A percentile compares a stretch with the other conserved stretches of the same genome.
Evolutionary conservation across 2,888 invertebrate genomes (phyloP).

Genomic region (Parnassius mnemosyne): DNA sequence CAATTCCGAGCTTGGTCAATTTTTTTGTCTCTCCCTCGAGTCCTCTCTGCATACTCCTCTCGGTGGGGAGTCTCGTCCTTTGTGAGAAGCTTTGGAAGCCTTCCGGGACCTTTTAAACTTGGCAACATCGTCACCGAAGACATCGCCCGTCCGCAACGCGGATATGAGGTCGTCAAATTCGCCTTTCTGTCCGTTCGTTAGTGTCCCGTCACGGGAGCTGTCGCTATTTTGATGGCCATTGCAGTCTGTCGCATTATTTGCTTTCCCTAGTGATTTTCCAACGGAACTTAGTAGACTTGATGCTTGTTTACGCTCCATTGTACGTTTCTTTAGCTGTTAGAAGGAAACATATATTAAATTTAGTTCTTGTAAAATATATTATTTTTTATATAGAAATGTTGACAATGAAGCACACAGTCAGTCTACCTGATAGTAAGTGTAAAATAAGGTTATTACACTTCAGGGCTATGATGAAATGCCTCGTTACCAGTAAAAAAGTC

Average conservation of each 20-base stretch:
- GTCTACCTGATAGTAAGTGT: too few relatives aligned
- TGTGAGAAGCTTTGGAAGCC: conserved; percentile 61
- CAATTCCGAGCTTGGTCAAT: conserved; percentile 43
- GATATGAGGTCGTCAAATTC: conserved; percentile 98
- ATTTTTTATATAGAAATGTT: too few relatives aligned
- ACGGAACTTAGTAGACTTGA: conserved; percentile 89
- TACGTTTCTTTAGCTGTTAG: conserved; percentile 87
- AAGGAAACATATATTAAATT: conserved; percentile 1
- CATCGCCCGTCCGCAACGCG: conserved; percentile 95
- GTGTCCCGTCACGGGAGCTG: conserved; percentile 56
- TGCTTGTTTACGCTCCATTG: conserved; percentile 91
- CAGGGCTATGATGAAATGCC: too few relatives aligned
- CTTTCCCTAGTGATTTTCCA: conserved; percentile 85
- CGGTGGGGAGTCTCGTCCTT: conserved; percentile 72
- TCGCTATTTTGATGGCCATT: conserved; percentile 74
- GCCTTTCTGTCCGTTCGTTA: conserved; percentile 83
- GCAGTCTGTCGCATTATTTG: conserved; percentile 68
- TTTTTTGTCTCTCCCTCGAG: conserved; percentile 72
- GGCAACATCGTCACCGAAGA: conserved; percentile 97
- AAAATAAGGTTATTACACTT: too few relatives aligned
- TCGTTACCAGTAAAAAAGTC: too few relatives aligned
- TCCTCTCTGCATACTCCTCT: conserved; percentile 67
- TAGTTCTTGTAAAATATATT: too few relatives aligned
- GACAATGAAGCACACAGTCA: too few relatives aligned
- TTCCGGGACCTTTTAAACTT: conserved; percentile 85